Evolutionary conservation across 1,140 invertebrate species (phyloP).

Genomic region (Drosophila kepulauana): DNA sequence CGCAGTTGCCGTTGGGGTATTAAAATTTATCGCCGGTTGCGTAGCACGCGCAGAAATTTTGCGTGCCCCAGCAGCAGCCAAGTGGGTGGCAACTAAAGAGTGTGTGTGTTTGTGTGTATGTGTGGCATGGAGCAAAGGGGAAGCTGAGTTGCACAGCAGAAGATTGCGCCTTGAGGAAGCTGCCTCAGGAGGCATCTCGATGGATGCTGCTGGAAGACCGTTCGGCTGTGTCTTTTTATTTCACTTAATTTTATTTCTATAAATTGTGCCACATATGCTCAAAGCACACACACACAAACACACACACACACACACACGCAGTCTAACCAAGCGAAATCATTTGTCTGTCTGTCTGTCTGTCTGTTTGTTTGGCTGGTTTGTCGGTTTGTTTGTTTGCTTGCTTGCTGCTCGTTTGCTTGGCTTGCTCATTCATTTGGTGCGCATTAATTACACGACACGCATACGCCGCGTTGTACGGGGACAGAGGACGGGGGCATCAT

Average conservation of each 20-base stretch:
- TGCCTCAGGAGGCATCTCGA: conserved; percentile 6
- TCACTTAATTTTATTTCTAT: conserved; percentile 55
- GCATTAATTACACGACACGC: conserved; percentile 82
- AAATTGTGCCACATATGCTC: conserved; percentile 61
- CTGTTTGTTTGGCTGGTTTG: too few relatives aligned
- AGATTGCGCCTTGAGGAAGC: neutral
- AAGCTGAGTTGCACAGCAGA: neutral
- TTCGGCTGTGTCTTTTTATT: conserved; percentile 30
- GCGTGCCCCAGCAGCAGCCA: conserved; percentile 40
- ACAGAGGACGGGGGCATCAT: conserved; percentile 46
- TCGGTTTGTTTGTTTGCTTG: conserved; percentile 44
- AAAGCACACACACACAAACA: too few relatives aligned
- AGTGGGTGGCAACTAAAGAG: neutral
- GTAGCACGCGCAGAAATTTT: conserved; percentile 77
- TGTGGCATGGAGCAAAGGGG: neutral
- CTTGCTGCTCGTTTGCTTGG: conserved; percentile 36
- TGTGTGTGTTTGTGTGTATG: too few relatives aligned
- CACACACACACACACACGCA: neutral
- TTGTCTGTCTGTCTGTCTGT: conserved; percentile 51
- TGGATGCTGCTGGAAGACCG: neutral
- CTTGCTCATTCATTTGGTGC: conserved; percentile 75
- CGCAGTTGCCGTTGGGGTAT: conserved; percentile 57
- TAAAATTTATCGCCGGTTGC: conserved; percentile 79
- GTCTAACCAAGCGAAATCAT: conserved; percentile 48
- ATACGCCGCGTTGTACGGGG: conserved; percentile 29